Evolutionary conservation across 2,797 vertebrate species (phyloP).

Genomic region (Sphenodon punctatus): DNA sequence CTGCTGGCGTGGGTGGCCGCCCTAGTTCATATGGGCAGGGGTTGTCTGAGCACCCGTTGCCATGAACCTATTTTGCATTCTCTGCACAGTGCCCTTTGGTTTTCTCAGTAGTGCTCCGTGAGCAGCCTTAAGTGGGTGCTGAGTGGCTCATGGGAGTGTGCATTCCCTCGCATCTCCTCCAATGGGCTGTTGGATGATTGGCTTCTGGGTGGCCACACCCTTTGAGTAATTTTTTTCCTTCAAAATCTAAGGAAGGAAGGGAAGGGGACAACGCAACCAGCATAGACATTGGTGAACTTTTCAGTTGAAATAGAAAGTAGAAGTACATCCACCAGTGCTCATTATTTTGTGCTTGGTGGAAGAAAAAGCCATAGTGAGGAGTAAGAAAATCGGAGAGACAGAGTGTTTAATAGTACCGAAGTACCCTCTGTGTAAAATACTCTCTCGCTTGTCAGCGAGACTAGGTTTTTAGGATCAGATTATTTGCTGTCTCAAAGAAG

Average conservation of each 20-base stretch:
- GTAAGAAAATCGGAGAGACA: slow-evolving; percentile 43
- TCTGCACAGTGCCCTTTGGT: too few species aligned
- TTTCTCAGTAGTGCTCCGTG: too few species aligned
- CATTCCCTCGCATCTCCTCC: too few species aligned
- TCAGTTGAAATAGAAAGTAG: slow-evolving; percentile 58
- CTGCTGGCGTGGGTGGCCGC: too few species aligned
- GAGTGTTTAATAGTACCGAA: background rate
- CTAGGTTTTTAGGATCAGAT: slow-evolving; percentile 64
- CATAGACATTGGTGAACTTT: too few species aligned
- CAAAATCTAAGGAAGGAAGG: slow-evolving; percentile 4
- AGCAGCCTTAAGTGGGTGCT: too few species aligned
- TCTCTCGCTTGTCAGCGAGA: slow-evolving; percentile 50
- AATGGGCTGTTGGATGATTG: too few species aligned
- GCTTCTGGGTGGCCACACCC: too few species aligned
- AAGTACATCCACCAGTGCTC: slow-evolving; percentile 32
- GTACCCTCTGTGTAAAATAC: slow-evolving; percentile 14
- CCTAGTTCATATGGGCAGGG: too few species aligned
- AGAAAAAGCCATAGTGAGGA: background rate
- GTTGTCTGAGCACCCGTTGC: too few species aligned
- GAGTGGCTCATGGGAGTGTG: too few species aligned
- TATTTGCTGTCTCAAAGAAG: slow-evolving; percentile 64
- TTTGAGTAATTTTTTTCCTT: slow-evolving; percentile 49
- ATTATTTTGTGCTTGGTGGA: slow-evolving; percentile 38
- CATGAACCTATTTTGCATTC: too few species aligned
- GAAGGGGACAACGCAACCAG: background rate